Evolutionary conservation across 2,797 vertebrate genomes (phyloP).

Genomic region (Pantherophis vulpinus): DNA sequence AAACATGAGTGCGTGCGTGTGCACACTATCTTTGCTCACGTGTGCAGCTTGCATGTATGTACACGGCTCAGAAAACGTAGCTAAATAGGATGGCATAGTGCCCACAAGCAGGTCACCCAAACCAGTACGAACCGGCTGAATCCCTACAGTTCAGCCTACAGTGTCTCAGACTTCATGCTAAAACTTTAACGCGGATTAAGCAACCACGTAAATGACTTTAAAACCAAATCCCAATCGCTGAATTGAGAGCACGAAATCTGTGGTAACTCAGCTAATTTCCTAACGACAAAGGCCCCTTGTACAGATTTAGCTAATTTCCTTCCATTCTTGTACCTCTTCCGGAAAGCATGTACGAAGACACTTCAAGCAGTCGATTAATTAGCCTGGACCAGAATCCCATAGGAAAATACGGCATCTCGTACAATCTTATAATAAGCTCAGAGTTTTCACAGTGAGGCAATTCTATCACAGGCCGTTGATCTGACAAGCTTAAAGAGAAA

Average conservation of each 20-base stretch:
- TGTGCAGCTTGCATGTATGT: no score
- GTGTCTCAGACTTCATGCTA: background rate
- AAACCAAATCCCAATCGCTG: no score
- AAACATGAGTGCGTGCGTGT: no score
- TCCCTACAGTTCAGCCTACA: background rate
- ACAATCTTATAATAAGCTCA: conserved; percentile 89
- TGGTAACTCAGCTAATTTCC: background rate
- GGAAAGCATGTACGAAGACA: conserved; percentile 84
- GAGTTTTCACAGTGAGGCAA: conserved; percentile 95
- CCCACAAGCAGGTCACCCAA: no score
- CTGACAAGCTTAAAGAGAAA: conserved; percentile 79
- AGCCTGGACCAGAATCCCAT: conserved; percentile 97
- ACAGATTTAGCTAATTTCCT: background rate
- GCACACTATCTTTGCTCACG: no score
- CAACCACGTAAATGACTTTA: background rate
- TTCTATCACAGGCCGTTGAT: conserved; percentile 89
- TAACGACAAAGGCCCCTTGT: background rate
- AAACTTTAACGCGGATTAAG: background rate
- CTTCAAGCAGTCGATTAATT: conserved; percentile 90
- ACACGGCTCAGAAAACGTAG: no score
- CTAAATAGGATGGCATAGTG: no score
- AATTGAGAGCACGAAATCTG: no score
- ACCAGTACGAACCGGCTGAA: no score
- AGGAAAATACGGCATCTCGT: conserved; percentile 97
- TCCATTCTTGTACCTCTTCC: conserved; percentile 79